Conservation (phyloP, 2,113 vertebrate species). For the Rana temporaria region DNA sequence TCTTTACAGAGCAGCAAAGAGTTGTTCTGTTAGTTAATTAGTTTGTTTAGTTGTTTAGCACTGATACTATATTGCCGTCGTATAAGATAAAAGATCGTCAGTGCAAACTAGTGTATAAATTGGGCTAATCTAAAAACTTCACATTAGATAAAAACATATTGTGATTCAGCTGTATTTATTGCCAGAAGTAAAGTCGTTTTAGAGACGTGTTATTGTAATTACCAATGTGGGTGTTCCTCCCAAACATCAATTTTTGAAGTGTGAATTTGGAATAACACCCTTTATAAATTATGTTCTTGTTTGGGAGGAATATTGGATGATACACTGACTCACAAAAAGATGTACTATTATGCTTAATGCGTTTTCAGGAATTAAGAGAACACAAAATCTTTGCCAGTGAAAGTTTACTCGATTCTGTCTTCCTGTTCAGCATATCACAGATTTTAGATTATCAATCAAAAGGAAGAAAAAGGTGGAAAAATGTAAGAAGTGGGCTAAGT, state of each 20-base stretch:
- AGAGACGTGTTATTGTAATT: slow-evolving; percentile 3
- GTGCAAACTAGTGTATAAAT: not conserved
- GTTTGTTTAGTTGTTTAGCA: too few relatives aligned
- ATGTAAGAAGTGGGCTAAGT: too few relatives aligned
- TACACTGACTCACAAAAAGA: not conserved
- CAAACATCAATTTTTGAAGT: not conserved
- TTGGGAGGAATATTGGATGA: slow-evolving; percentile 10
- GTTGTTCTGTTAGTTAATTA: too few relatives aligned
- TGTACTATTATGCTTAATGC: not conserved
- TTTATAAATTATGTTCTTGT: slow-evolving; percentile 3
- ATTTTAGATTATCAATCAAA: too few relatives aligned
- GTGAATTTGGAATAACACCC: not conserved
- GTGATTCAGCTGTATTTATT: not conserved
- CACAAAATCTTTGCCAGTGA: too few relatives aligned
- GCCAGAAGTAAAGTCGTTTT: not conserved
- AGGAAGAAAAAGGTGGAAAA: too few relatives aligned
- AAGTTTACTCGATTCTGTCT: too few relatives aligned
- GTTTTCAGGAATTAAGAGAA: too few relatives aligned
- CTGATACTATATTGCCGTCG: too few relatives aligned
- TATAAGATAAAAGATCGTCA: too few relatives aligned
- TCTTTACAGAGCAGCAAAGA: too few relatives aligned
- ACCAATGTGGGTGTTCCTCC: slow-evolving; percentile 1
- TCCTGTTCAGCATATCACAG: too few relatives aligned
- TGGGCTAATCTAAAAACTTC: not conserved
- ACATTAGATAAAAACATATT: not conserved